phyloP scores from a whole-genome alignment of 2,797 vertebrate species.

The Arvicola amphibius region DNA sequence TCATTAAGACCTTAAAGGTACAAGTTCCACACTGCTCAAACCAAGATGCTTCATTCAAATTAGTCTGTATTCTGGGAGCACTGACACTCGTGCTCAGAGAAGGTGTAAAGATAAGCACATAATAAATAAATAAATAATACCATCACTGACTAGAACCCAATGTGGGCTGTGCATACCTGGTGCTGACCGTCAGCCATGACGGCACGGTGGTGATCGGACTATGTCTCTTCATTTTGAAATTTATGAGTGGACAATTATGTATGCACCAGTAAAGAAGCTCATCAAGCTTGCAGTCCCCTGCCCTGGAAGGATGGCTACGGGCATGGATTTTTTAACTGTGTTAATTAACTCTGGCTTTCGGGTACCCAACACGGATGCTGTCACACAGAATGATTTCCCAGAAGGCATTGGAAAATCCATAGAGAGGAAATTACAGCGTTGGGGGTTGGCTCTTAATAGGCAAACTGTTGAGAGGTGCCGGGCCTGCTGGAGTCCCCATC shows the following conservation, averaged over 20 bases:
- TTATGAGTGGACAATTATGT: conserved; percentile 84
- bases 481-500: neutral
- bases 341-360: conserved; percentile 85
- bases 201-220: conserved; percentile 79
- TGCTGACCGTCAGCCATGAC: conserved; percentile 81
- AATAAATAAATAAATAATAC: conserved; percentile 69
- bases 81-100: conserved; percentile 77
- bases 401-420: conserved; percentile 74
- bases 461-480: conserved; percentile 43
- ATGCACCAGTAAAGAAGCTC: conserved; percentile 82
- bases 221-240: conserved; percentile 80
- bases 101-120: conserved; percentile 74
- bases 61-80: conserved; percentile 78
- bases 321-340: conserved; percentile 82
- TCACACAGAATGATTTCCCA: conserved; percentile 78
- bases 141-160: conserved; percentile 72
- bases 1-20: conserved; percentile 71
- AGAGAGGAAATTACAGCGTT: conserved; percentile 71
- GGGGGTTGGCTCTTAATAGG: conserved; percentile 56
- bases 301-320: conserved; percentile 84
- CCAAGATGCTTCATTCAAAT: conserved; percentile 65
- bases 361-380: conserved; percentile 70
- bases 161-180: conserved; percentile 72
- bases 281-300: conserved; percentile 82
- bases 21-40: conserved; percentile 46